Evolutionary conservation across 2,888 invertebrate genomes (phyloP).

Genomic region (Cordilura impudica): DNA sequence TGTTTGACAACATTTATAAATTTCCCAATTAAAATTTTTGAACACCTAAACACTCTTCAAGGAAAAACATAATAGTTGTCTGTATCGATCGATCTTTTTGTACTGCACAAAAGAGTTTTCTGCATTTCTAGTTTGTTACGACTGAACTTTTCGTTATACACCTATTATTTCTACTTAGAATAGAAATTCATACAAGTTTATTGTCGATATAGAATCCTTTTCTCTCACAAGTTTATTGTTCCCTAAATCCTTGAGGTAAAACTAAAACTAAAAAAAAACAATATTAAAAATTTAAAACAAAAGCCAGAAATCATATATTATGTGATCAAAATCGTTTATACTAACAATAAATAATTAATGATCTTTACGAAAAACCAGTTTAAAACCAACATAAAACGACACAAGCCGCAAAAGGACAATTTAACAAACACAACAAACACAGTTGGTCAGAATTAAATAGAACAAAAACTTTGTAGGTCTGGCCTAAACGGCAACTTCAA

Average conservation of each 20-base stretch:
- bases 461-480: slow-evolving; percentile 3
- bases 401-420: slow-evolving; percentile 35
- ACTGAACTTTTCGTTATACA: no score
- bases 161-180: no score
- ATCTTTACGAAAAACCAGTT: slow-evolving; percentile 45
- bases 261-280: neutral
- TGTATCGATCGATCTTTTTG: no score
- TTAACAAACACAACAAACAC: slow-evolving; percentile 58
- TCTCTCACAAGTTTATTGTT: no score
- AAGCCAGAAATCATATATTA: neutral
- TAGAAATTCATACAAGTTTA: no score
- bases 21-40: no score
- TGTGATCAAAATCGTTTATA: slow-evolving; percentile 12
- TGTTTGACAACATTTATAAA: no score
- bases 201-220: no score
- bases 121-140: no score
- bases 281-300: neutral
- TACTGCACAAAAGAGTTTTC: no score
- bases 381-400: slow-evolving; percentile 39
- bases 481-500: slow-evolving; percentile 49
- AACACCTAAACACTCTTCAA: no score
- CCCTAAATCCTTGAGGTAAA: neutral
- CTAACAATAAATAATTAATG: slow-evolving; percentile 44
- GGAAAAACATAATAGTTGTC: no score
- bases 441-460: slow-evolving; percentile 44